Evolutionary conservation across 2,797 vertebrate species (phyloP), one percentile per base, ranked within the genome.

Genomic region (Pangasius sanitwongsei): DNA sequence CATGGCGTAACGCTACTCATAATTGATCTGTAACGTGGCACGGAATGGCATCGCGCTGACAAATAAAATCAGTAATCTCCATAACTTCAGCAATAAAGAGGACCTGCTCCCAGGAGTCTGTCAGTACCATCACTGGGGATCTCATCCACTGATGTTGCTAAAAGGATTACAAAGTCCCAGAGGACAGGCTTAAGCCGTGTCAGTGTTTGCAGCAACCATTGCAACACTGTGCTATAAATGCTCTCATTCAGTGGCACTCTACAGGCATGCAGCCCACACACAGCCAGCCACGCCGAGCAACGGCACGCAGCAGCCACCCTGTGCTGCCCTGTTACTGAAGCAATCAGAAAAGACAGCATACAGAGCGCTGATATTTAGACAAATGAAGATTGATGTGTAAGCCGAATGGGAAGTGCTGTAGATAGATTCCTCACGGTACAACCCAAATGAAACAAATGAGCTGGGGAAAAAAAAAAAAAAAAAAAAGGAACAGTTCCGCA

Each of bases 121-220:
- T 87, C 81, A 28, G 65, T 81, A 83, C 59, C 48, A 87, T 87
- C 78, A 83, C 18, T 44, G 34, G 90, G 88, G 85, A 89, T 88
- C 69, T 83, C 5, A 37, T 74, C 70, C 78, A 88, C n/a, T 91
- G 85, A 83, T 63, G 80, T 87, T 37, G 81, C 82, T 91, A 87
- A 91, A 90, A 74, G 87, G 90, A 92, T 92, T 91, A 92, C 72
- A 83, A 85, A 88, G 63, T 89, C 90, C 57, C 90, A 89, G 69
- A 86, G 50, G 85, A 9, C 59, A 86, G 80, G 77, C 82, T 90
- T 92, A 87, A 81, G 85, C 90, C 82, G 67, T 55, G 80, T 86
- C 48, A 78, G 86, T 90, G 75, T 85, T 84, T 77, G 75, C 83
- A 41, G 85, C 85, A 90, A 87, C 65, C 34, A 67, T 89, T 86